phyloP scores from a whole-genome alignment of 2,113 vertebrate species.

The Poeciliopsis prolifica region DNA sequence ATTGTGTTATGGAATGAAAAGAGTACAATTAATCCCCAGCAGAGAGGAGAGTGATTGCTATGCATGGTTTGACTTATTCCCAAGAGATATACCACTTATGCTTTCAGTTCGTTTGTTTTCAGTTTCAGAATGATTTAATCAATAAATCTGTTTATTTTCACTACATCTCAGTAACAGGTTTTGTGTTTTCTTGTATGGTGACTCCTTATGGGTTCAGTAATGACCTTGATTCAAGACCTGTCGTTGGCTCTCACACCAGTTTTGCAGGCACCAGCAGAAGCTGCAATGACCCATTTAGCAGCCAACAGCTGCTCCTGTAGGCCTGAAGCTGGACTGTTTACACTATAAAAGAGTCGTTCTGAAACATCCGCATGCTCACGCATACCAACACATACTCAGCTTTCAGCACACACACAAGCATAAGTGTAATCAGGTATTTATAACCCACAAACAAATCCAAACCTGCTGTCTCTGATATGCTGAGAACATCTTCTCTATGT shows the following conservation, averaged over 20 bases:
- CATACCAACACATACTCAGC: not conserved
- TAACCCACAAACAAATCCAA: conserved; percentile 28
- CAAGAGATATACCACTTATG: conserved; percentile 35
- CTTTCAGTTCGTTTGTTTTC: conserved; percentile 28
- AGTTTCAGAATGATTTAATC: conserved; percentile 29
- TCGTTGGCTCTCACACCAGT: conserved; percentile 35
- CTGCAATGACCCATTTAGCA: conserved; percentile 62
- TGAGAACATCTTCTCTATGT: conserved; percentile 98
- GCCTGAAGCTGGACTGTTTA: conserved; percentile 37
- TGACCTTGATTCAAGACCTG: conserved; percentile 34
- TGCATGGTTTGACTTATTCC: conserved; percentile 18
- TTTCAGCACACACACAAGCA: conserved; percentile 7
- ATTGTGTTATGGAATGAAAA: conserved; percentile 36
- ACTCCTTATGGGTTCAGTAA: conserved; percentile 27
- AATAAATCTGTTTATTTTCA: conserved; percentile 30
- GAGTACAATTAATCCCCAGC: conserved; percentile 48
- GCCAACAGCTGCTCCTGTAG: conserved; percentile 60
- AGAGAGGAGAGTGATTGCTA: conserved; percentile 32
- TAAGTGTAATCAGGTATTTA: not conserved
- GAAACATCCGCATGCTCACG: conserved; percentile 6
- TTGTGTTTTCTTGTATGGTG: conserved; percentile 16
- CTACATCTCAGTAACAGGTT: not conserved
- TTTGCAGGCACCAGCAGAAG: conserved; percentile 47
- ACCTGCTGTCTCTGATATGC: conserved; percentile 92
- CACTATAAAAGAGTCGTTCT: conserved; percentile 10